Evolutionary conservation across 2,888 invertebrate genomes (phyloP).

Genomic region (Euplexia lucipara): DNA sequence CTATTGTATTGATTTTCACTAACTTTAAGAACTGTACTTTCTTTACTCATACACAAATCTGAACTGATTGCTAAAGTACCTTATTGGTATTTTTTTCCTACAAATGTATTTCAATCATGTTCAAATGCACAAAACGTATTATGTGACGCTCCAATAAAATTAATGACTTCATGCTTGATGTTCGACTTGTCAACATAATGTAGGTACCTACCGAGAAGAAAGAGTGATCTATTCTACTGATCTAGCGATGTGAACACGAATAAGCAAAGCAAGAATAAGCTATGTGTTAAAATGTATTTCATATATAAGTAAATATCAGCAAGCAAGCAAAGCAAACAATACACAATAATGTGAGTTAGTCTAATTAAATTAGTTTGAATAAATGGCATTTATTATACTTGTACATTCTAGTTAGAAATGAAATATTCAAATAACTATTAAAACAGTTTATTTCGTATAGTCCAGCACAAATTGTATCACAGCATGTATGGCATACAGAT

Average conservation of each 20-base stretch:
- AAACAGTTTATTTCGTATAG: slow-evolving; percentile 54
- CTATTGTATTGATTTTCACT: background rate
- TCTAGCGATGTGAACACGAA: slow-evolving; percentile 5
- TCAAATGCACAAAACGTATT: background rate
- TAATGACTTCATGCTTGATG: background rate
- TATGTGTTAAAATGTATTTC: background rate
- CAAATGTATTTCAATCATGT: background rate
- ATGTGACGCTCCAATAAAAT: background rate
- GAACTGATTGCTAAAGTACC: background rate
- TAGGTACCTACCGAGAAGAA: background rate
- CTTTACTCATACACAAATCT: background rate
- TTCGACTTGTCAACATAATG: background rate
- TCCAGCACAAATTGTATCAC: too few relatives aligned
- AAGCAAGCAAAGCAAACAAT: background rate
- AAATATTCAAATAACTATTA: slow-evolving; percentile 47
- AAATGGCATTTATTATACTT: slow-evolving; percentile 74
- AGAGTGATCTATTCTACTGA: too few relatives aligned
- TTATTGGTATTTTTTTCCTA: background rate
- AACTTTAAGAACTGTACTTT: background rate
- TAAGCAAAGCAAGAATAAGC: background rate
- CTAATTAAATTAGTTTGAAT: slow-evolving; percentile 47
- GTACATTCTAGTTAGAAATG: slow-evolving; percentile 68
- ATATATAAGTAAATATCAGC: background rate
- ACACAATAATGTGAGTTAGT: slow-evolving; percentile 29
- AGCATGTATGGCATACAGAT: too few relatives aligned